Evolutionary conservation across 2,888 invertebrate genomes (phyloP), one percentile per base, ranked within the genome.

Genomic region (Nymphalis polychloros): DNA sequence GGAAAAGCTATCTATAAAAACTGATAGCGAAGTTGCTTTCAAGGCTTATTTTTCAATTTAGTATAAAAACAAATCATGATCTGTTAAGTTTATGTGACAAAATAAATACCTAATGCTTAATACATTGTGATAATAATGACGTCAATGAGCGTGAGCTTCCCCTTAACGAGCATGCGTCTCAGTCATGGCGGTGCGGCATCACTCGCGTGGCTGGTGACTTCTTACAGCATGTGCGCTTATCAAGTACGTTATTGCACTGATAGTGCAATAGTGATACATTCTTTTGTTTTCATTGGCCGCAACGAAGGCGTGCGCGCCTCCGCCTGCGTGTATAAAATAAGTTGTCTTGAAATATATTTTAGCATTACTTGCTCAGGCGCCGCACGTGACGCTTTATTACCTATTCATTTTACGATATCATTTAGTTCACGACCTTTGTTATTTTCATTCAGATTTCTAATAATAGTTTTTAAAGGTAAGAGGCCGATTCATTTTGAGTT

Each of bases 221-320:
- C 60, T 81, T 78, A 82, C 79, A 79, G 79, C 81, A 80, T 84
- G 80, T 74, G 76, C 76, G 70, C 78, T 83, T 83, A 85, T 81
- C 80, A 75, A 72, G 71, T 70, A 35, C 50, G 41, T 31, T 74
- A 71, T 63, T 77, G 79, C 71, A 70, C 69, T 78, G 76, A 77
- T 77, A 77, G 67, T 31, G 27, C 71, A n/a, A n/a, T n/a, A n/a
- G n/a, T n/a, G n/a, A 68, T 66, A 72, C 74, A 69, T 68, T 73
- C 72, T 81, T 77, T 79, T 81, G 81, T 80, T 85, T 82, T 82
- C 79, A 92, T 92, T 92, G 91, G 92, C 69, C 78, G 83, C 75
- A 77, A 69, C 72, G 90, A 86, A 88, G 92, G 91, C 85, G 90
- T 91, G 92, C 81, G 77, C 78, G 82, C 81, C 79, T 75, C 81